These are phyloP conservation scores for Calosoma granatense DNA, from an alignment of 1,140 invertebrate genomes.

Conservation along the genomic window DNA sequence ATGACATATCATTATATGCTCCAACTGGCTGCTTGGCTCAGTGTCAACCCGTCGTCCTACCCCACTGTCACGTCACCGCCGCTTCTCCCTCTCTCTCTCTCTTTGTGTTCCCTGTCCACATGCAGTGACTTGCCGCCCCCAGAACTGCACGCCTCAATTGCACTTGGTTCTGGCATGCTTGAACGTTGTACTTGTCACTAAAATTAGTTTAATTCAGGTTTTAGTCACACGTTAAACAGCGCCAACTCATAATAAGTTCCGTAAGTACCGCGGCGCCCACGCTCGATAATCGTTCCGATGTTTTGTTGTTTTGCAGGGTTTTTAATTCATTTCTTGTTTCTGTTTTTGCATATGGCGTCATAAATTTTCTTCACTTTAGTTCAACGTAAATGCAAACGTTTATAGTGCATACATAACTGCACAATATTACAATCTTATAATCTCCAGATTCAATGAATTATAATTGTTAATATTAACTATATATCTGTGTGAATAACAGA, in stretches of 20 bases:
- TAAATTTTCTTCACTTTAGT: not conserved
- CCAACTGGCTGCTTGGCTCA: not conserved
- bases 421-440: no score
- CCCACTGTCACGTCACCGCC: not conserved
- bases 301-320: not conserved
- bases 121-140: no score
- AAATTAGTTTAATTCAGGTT: not conserved
- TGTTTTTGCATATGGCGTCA: not conserved
- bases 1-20: not conserved
- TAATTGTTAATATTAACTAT: no score
- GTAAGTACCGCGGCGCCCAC: not conserved
- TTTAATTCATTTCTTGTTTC: not conserved
- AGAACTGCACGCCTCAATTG: no score
- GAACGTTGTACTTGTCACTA: not conserved
- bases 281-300: not conserved
- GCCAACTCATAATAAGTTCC: not conserved
- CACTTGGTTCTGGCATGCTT: not conserved
- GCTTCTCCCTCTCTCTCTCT: not conserved
- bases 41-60: not conserved
- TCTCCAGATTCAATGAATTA: no score
- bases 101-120: not conserved
- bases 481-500: no score
- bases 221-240: not conserved
- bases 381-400: not conserved
- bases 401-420: not conserved